Evolutionary conservation across 2,113 vertebrate species (phyloP).

Genomic region (Silurus glanis): DNA sequence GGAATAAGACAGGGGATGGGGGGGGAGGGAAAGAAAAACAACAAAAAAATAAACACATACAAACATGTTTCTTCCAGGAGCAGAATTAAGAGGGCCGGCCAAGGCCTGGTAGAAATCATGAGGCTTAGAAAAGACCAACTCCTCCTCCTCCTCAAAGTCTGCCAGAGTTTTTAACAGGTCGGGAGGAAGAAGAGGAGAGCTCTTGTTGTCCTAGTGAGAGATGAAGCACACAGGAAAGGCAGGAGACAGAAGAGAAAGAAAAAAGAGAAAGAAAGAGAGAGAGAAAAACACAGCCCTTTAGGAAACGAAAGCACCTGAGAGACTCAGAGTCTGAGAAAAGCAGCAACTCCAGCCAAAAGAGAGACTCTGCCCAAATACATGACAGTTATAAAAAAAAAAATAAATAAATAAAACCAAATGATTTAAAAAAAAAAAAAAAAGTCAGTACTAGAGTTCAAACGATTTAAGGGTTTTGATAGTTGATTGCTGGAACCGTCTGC

Average conservation of each 20-base stretch:
- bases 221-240: constrained; percentile 76
- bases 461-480: too few relatives aligned
- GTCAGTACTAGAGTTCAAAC: too few relatives aligned
- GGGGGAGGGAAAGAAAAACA: neutral
- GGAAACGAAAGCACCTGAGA: constrained; percentile 57
- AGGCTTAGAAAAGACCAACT: constrained; percentile 97
- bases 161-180: constrained; percentile 99
- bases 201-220: constrained; percentile 90
- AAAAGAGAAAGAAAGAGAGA: constrained; percentile 19
- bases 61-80: constrained; percentile 98
- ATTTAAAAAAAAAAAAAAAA: neutral
- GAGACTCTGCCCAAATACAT: neutral
- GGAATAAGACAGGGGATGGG: too few relatives aligned
- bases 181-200: constrained; percentile 98
- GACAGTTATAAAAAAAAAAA: too few relatives aligned
- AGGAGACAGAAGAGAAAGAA: constrained; percentile 44
- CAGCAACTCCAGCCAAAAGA: neutral
- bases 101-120: constrained; percentile 98
- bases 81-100: constrained; percentile 92
- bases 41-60: constrained; percentile 80
- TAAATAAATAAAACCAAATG: too few relatives aligned
- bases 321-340: constrained; percentile 52
- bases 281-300: constrained; percentile 56
- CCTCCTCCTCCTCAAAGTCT: constrained; percentile 99
- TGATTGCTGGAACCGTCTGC: too few relatives aligned